Conservation (phyloP, 2,888 invertebrate genomes). For the Sesia apiformis region DNA sequence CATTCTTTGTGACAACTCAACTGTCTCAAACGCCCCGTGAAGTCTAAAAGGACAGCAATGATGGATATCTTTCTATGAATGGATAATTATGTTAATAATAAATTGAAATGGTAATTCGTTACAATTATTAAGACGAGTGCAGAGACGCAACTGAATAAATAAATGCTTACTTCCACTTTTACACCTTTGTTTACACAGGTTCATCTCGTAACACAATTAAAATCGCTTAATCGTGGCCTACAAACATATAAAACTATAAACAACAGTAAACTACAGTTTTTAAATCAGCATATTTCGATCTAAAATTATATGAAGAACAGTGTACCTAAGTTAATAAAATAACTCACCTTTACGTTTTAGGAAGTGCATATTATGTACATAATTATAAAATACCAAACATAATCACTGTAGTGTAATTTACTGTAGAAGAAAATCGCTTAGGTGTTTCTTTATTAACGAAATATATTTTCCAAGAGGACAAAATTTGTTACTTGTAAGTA, state of each 20-base stretch:
- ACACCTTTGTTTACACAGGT: not conserved
- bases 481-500: no score
- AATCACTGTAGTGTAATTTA: no score
- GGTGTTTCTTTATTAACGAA: no score
- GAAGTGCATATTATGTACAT: no score
- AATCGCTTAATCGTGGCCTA: not conserved
- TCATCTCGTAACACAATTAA: not conserved
- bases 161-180: constrained; percentile 32
- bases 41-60: constrained; percentile 41
- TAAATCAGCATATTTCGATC: no score
- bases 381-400: no score
- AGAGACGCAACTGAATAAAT: constrained; percentile 39
- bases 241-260: not conserved
- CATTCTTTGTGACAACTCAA: constrained; percentile 55
- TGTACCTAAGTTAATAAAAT: no score
- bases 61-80: constrained; percentile 58
- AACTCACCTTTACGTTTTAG: no score
- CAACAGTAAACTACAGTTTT: no score
- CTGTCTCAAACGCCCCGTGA: constrained; percentile 61
- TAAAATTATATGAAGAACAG: no score
- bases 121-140: constrained; percentile 46
- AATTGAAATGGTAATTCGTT: constrained; percentile 63
- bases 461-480: no score
- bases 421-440: no score
- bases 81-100: constrained; percentile 57